These are phyloP conservation scores for Galeopterus variegatus DNA, from an alignment of 2,113 vertebrate species.

Conservation along the genomic window DNA sequence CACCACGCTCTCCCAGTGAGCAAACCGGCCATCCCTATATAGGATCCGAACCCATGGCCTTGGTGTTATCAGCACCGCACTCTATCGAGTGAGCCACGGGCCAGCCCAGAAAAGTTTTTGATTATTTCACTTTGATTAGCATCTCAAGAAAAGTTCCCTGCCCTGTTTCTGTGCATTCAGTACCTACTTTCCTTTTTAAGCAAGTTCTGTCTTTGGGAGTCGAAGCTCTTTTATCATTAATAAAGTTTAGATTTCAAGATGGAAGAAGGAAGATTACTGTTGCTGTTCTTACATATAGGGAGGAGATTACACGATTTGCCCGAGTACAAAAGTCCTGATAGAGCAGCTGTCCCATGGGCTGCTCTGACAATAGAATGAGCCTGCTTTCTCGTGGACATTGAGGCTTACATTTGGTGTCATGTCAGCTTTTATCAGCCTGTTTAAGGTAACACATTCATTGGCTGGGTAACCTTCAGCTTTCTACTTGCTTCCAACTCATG, in stretches of 20 bases:
- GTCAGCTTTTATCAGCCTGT: neutral
- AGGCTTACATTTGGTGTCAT: neutral
- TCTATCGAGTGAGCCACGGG: too few relatives aligned
- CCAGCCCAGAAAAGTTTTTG: too few relatives aligned
- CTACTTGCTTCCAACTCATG: neutral
- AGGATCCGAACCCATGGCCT: too few relatives aligned
- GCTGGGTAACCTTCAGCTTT: neutral
- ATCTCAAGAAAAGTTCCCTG: neutral
- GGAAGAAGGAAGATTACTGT: neutral
- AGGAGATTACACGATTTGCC: neutral
- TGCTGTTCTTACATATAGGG: neutral
- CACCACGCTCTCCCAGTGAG: too few relatives aligned
- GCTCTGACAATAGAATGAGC: too few relatives aligned
- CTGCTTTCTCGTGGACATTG: neutral
- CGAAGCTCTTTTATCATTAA: neutral
- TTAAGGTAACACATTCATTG: neutral
- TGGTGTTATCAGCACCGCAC: too few relatives aligned
- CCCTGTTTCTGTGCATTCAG: neutral
- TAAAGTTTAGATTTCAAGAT: neutral
- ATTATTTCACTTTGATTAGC: conserved; percentile 51
- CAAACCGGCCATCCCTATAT: too few relatives aligned
- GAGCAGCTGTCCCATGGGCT: neutral
- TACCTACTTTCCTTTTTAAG: neutral
- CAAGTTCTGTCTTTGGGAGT: neutral
- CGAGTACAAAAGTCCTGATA: neutral